These are phyloP conservation scores for Lypha dubia DNA, from an alignment of 2,888 invertebrate genomes.

Conservation along the genomic window DNA sequence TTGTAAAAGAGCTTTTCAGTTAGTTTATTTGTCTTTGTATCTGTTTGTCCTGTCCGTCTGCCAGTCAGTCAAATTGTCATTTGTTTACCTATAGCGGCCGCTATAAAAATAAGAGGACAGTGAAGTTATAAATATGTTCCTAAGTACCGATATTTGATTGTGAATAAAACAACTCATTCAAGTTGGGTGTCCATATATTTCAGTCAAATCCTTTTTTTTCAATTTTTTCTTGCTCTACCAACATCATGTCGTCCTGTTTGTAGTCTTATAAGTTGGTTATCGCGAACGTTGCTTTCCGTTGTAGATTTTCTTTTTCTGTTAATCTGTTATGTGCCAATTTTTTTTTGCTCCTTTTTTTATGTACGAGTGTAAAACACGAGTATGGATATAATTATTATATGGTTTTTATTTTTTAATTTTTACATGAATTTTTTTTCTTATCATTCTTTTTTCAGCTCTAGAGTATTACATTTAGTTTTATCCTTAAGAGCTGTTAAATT, in stretches of 20 bases:
- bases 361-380: slow-evolving; percentile 1
- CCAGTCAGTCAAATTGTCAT: slow-evolving; percentile 24
- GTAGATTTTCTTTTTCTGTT: slow-evolving; percentile 6
- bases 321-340: slow-evolving; percentile 45
- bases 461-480: slow-evolving; percentile 51
- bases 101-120: neutral
- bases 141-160: slow-evolving; percentile 50
- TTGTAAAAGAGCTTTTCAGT: neutral
- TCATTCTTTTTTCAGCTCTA: slow-evolving; percentile 17
- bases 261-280: slow-evolving; percentile 21
- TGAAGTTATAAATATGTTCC: slow-evolving; percentile 38
- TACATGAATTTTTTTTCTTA: neutral
- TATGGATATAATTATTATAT: slow-evolving; percentile 2
- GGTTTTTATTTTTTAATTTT: neutral
- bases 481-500: slow-evolving; percentile 53
- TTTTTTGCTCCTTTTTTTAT: slow-evolving; percentile 19
- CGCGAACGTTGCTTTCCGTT: slow-evolving; percentile 10
- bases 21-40: slow-evolving; percentile 4
- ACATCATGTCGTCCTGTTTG: slow-evolving; percentile 37
- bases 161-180: slow-evolving; percentile 13
- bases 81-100: slow-evolving; percentile 3
- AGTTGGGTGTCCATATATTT: slow-evolving; percentile 25
- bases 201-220: slow-evolving; percentile 7
- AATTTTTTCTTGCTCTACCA: neutral
- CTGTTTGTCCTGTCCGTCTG: neutral